Percentiles rank a stretch among this genome's conserved stretches.
These are phyloP conservation scores for Forficula auricularia DNA, from an alignment of 1,140 invertebrate species.

Conservation along the genomic window DNA sequence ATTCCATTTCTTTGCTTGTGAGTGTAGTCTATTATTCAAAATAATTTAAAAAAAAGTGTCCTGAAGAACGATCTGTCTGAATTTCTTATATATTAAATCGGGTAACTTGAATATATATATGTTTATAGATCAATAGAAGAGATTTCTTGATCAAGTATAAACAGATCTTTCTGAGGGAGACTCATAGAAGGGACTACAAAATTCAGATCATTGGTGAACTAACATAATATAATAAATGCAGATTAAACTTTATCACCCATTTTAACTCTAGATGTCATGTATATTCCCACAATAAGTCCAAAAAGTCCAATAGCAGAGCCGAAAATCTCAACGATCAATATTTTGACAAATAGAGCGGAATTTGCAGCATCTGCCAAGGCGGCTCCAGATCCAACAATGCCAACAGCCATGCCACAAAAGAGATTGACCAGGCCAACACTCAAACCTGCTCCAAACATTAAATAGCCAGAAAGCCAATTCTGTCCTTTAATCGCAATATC, in stretches of 20 bases:
- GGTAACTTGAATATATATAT: too few relatives aligned
- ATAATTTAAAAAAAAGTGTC: too few relatives aligned
- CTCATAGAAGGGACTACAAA: too few relatives aligned
- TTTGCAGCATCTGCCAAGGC: slow-evolving; percentile 54
- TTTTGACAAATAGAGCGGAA: slow-evolving; percentile 47
- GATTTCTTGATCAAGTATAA: too few relatives aligned
- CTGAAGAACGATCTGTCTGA: too few relatives aligned
- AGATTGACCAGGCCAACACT: slow-evolving; percentile 50
- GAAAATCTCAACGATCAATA: slow-evolving; percentile 57
- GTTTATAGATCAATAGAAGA: too few relatives aligned
- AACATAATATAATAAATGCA: not conserved
- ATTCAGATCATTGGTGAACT: too few relatives aligned
- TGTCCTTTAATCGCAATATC: not conserved
- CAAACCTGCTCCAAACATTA: slow-evolving; percentile 50
- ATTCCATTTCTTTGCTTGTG: too few relatives aligned
- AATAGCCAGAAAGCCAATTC: slow-evolving; percentile 33
- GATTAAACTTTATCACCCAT: slow-evolving; percentile 10
- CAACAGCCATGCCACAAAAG: slow-evolving; percentile 49
- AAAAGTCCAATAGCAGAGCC: slow-evolving; percentile 54
- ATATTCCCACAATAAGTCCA: slow-evolving; percentile 50
- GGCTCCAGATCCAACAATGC: slow-evolving; percentile 46
- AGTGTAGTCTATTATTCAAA: too few relatives aligned
- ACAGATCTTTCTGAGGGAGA: too few relatives aligned
- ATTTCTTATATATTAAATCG: too few relatives aligned
- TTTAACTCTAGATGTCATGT: slow-evolving; percentile 23